Percentiles rank a stretch among this genome's conserved stretches.
Evolutionary conservation across 2,888 invertebrate genomes (phyloP).

Genomic region (Sphecodes monilicornis): DNA sequence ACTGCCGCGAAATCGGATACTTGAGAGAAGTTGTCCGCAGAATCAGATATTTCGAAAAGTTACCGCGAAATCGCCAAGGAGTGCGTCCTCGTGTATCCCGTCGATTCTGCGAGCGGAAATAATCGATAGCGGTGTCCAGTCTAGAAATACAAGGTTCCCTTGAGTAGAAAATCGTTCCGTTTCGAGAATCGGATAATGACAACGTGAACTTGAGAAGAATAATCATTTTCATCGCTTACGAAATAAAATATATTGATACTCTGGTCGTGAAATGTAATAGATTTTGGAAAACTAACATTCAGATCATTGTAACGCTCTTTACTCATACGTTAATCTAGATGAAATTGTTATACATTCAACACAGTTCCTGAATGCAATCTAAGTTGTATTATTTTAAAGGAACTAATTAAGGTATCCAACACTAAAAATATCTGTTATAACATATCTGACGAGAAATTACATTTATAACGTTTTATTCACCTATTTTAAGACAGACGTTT

Average conservation of each 20-base stretch:
- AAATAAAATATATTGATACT: neutral
- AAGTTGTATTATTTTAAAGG: too few relatives aligned
- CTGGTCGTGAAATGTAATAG: neutral
- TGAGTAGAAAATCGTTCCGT: neutral
- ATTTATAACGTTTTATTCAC: too few relatives aligned
- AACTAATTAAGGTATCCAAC: too few relatives aligned
- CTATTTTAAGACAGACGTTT: too few relatives aligned
- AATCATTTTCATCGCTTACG: neutral
- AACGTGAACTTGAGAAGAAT: neutral
- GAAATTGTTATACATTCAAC: too few relatives aligned
- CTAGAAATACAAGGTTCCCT: neutral
- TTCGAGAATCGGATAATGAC: neutral
- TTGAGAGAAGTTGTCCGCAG: neutral
- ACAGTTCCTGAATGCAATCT: too few relatives aligned
- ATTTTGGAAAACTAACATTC: neutral
- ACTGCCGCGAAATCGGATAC: conserved; percentile 25
- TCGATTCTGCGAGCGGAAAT: neutral
- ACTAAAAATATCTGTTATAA: too few relatives aligned
- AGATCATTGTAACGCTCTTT: neutral
- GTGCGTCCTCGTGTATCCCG: neutral
- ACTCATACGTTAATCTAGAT: neutral
- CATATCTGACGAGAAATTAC: too few relatives aligned
- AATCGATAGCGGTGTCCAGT: conserved; percentile 1
- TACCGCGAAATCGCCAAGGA: neutral
- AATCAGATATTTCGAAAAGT: conserved; percentile 31